Base-by-base conservation (phyloP, 2,113 vertebrate species). In the Aptenodytes forsteri region DNA sequence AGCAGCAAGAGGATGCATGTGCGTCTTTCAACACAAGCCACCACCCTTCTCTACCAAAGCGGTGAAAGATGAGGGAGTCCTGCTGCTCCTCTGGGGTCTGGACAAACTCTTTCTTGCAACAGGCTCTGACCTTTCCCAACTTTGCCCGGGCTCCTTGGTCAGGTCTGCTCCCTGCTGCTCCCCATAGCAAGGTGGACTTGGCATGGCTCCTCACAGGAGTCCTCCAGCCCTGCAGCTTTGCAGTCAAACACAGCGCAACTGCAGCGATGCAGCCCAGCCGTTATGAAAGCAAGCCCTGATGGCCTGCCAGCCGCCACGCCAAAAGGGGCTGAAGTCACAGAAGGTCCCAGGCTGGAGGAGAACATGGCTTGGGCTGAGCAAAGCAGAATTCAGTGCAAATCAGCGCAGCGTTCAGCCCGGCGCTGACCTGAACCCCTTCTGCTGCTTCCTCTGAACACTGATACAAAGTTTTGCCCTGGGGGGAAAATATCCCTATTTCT, bases 321-420 rank as follows among this genome's bases (percentile, higher is more conserved):
- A 52, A 4, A 38, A 27, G 38, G 38, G 26, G 23, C 16, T 56
- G 50, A 64, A 47, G 17, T 12, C 78, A n/a, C n/a, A 40, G 38
- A 38, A 27, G 30, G 29, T 10, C 23, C 21, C 58, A 69, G 50
- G 44, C 19, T 81, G 34, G 67, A 86, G 46, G 36, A 62, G 40
- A 22, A 22, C 18, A 56, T 0, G 0, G 13, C 16, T 44, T 30
- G 50, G 30, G 29, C 38, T 59, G 49, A 11, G 38, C 29, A 65
- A 23, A 94, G 58, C 26, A 59, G 65, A 50, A 50, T 8, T 12
- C 1, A 0, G 8, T 22, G 22, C 36, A 46, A 9, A 90, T 13
- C 17, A 79, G 38, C 0, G 0, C 84, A 50, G 32, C 21, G 3
- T 29, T 21, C 14, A 14, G 23, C 9, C 20, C 0, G 0, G 32